phyloP scores from a whole-genome alignment of 37 sponge, comb jelly and placozoan species.

The Aplysina aerophoba region DNA sequence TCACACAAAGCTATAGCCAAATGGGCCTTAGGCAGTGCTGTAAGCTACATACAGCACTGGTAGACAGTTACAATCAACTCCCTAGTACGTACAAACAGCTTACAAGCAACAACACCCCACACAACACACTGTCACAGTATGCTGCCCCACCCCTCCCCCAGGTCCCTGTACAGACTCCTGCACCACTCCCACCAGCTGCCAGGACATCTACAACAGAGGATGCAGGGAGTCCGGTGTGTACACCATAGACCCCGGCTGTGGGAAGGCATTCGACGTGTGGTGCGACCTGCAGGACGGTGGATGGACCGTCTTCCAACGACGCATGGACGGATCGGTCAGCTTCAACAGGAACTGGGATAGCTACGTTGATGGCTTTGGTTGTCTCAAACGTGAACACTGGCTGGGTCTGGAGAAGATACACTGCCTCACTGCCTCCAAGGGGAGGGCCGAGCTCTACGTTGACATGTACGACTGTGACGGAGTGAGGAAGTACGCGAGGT shows the following conservation, averaged over 20 bases:
- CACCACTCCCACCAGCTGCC: not conserved
- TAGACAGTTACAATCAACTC: too few species aligned
- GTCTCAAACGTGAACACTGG: conserved; percentile 17
- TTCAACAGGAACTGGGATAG: conserved; percentile 15
- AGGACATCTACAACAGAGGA: not conserved
- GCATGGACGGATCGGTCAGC: conserved; percentile 12
- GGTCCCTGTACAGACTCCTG: too few species aligned
- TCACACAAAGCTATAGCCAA: too few species aligned
- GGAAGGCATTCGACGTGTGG: conserved; percentile 19
- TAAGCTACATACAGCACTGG: too few species aligned
- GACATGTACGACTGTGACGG: not conserved
- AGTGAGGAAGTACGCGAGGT: not conserved
- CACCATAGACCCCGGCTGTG: conserved; percentile 21
- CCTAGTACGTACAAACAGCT: too few species aligned
- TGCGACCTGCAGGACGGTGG: conserved; percentile 14
- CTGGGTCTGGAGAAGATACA: conserved; percentile 11
- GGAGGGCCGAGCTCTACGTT: not conserved
- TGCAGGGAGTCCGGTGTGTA: conserved; percentile 6
- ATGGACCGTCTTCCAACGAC: conserved; percentile 13
- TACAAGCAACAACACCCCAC: too few species aligned
- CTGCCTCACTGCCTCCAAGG: not conserved
- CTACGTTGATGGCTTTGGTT: conserved; percentile 19
- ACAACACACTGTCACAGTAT: not conserved
- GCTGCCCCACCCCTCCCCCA: too few species aligned
- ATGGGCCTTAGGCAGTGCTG: too few species aligned